phyloP scores from a whole-genome alignment of 2,113 vertebrate genomes.

The Ptyas mucosa region DNA sequence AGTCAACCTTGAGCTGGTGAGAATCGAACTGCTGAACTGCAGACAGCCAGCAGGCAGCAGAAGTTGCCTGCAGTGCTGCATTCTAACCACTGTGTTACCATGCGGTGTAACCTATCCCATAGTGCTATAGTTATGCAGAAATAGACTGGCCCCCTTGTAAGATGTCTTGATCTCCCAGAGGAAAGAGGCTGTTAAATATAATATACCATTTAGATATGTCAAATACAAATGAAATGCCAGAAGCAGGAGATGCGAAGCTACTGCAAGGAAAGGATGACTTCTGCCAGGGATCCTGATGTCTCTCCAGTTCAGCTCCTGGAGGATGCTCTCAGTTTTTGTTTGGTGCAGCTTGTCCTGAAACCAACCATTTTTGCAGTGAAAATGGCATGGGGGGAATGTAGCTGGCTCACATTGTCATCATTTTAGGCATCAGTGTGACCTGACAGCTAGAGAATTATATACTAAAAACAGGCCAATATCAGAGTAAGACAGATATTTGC shows the following conservation, averaged over 20 bases:
- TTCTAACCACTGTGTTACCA: no score
- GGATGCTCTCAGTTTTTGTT: background rate
- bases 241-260: background rate
- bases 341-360: background rate
- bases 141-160: background rate
- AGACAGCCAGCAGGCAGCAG: no score
- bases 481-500: background rate
- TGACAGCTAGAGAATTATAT: background rate
- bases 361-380: background rate
- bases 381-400: background rate
- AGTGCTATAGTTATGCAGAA: background rate
- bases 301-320: background rate
- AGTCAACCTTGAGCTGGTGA: no score
- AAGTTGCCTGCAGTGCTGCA: no score
- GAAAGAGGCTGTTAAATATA: background rate
- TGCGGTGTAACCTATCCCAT: background rate
- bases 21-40: no score
- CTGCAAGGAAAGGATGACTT: background rate
- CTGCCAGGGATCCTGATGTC: background rate
- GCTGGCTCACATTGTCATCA: background rate
- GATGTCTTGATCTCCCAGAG: background rate
- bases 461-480: background rate
- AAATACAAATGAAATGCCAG: background rate
- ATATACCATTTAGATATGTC: background rate
- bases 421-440: no score